Percentiles rank a stretch among this genome's conserved stretches.
These are phyloP conservation scores for Campodea augens DNA, from an alignment of 1,140 invertebrate species.

Conservation along the genomic window DNA sequence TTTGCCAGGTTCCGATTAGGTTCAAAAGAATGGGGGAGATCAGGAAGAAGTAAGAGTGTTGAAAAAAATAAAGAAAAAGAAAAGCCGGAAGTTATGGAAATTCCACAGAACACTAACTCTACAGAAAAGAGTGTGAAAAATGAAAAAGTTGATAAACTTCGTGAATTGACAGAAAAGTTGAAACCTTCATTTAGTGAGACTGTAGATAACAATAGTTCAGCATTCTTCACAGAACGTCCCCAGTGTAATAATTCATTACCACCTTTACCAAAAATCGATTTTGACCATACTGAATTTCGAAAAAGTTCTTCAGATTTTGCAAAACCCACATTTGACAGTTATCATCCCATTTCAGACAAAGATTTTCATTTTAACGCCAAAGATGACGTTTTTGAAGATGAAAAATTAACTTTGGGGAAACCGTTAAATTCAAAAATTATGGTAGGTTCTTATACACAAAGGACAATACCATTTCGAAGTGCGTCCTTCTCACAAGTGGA, in stretches of 20 bases:
- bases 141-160: constrained; percentile 44
- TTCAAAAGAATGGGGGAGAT: constrained; percentile 26
- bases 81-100: constrained; percentile 21
- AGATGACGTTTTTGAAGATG: constrained; percentile 1
- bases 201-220: neutral
- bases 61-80: constrained; percentile 16
- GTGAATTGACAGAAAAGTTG: constrained; percentile 53
- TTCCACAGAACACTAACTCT: too few species aligned
- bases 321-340: constrained; percentile 7
- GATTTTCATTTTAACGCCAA: constrained; percentile 16
- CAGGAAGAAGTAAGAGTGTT: neutral
- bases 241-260: too few species aligned
- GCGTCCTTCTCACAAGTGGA: constrained; percentile 69
- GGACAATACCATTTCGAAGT: constrained; percentile 45
- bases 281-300: neutral
- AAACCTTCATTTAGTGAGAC: constrained; percentile 20
- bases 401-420: constrained; percentile 1
- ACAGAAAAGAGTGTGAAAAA: constrained; percentile 23
- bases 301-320: too few species aligned
- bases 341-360: neutral
- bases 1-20: constrained; percentile 45
- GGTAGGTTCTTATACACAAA: constrained; percentile 34
- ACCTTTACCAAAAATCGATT: constrained; percentile 1
- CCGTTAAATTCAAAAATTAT: constrained; percentile 26
- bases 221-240: too few species aligned